Conservation (phyloP, 1,140 invertebrate species). For the Augochlora pura region DNA sequence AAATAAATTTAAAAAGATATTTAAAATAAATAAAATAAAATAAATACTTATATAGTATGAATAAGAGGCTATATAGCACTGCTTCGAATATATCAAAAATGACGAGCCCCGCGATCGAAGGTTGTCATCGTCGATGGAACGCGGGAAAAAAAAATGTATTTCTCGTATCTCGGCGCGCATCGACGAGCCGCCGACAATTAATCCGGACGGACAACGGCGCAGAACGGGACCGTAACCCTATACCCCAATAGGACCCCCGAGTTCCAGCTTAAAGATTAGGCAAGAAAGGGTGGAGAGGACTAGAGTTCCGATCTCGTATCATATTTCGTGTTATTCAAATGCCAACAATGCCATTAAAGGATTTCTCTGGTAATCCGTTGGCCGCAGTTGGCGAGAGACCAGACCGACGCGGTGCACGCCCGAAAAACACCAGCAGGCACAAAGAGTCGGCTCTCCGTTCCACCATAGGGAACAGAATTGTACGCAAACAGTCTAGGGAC, state of each 20-base stretch:
- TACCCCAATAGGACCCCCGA: slow-evolving; percentile 46
- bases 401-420: slow-evolving; percentile 45
- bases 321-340: slow-evolving; percentile 81
- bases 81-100: no score
- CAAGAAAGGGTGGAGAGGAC: slow-evolving; percentile 24
- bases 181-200: slow-evolving; percentile 70
- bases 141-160: slow-evolving; percentile 3
- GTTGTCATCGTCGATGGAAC: background rate
- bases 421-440: slow-evolving; percentile 57
- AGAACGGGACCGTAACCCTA: slow-evolving; percentile 55
- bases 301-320: slow-evolving; percentile 74
- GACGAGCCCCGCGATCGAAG: background rate
- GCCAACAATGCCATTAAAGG: slow-evolving; percentile 80
- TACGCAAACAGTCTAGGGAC: slow-evolving; percentile 54
- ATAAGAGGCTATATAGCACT: no score
- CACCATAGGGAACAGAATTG: slow-evolving; percentile 33
- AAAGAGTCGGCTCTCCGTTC: slow-evolving; percentile 43
- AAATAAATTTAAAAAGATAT: no score
- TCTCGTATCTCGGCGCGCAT: slow-evolving; percentile 39
- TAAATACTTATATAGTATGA: no score
- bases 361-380: slow-evolving; percentile 76
- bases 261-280: slow-evolving; percentile 48
- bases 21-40: no score
- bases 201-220: slow-evolving; percentile 61
- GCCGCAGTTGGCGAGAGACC: slow-evolving; percentile 58